A percentile compares a stretch with the other conserved stretches of the same genome.
Evolutionary conservation across 1,140 invertebrate species (phyloP).

Genomic region (Ctenoplectra terminalis): DNA sequence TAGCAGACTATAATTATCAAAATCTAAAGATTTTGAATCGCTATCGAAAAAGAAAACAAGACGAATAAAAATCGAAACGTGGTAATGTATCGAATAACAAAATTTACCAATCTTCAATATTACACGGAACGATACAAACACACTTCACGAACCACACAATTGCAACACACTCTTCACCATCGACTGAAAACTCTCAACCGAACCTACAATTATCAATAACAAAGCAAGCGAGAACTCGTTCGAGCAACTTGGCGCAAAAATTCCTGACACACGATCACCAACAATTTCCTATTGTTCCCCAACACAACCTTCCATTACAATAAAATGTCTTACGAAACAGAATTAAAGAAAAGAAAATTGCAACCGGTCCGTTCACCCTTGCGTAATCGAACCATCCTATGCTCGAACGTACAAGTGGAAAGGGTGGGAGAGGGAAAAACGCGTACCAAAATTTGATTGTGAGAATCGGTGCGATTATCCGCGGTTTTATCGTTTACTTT

Average conservation of each 20-base stretch:
- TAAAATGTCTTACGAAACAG: slow-evolving; percentile 22
- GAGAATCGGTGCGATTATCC: slow-evolving; percentile 45
- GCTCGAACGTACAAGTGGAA: not conserved
- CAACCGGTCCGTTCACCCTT: slow-evolving; percentile 15
- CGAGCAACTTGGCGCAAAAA: not conserved
- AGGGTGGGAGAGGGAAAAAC: not conserved
- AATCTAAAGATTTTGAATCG: too few species aligned
- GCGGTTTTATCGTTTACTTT: slow-evolving; percentile 71
- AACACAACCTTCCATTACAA: not conserved
- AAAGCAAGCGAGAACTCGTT: not conserved
- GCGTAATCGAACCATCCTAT: slow-evolving; percentile 11
- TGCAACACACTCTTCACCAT: too few species aligned
- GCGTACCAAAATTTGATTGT: slow-evolving; percentile 46
- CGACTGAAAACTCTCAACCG: too few species aligned
- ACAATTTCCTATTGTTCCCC: not conserved
- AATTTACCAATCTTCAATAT: not conserved
- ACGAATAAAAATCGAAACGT: not conserved
- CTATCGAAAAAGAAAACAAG: not conserved
- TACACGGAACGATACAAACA: too few species aligned
- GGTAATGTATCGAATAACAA: not conserved
- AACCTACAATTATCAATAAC: too few species aligned
- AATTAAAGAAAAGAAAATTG: slow-evolving; percentile 53
- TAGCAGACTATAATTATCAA: too few species aligned
- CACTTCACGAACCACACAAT: too few species aligned
- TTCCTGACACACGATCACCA: not conserved